Base-by-base conservation (phyloP, 2,888 invertebrate genomes). In the Pseudanteris insignis region DNA sequence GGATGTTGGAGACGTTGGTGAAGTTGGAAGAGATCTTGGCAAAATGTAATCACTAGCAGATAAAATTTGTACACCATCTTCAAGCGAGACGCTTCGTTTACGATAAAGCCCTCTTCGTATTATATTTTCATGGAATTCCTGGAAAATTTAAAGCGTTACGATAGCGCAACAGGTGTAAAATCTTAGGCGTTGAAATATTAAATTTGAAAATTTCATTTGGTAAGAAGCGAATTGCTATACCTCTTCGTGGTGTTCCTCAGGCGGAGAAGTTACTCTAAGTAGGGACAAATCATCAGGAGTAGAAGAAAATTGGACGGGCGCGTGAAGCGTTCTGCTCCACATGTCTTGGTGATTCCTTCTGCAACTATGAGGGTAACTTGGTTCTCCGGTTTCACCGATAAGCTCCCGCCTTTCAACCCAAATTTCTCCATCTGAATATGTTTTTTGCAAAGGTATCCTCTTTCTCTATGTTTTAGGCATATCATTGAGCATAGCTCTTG, bases 121-220 rank as follows among this genome's bases (percentile, higher is more conserved):
- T 73, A 89, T 84, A 80, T 89, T 89, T 82, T 91, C 91, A 80
- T 91, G 91, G 80, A 90, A 91, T 78, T 90, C 90, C 83, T 90
- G 40, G 14, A 65, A 55, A 24, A 29, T 61, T 21, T 14, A n/a
- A n/a, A n/a, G n/a, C n/a, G n/a, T n/a, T n/a, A 21, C 7, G 7
- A 21, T 7, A 21, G 21, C 3, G 4, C 21, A 21, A 21, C 21
- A 21, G 21, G 21, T 21, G 3, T 21, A 21, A 21, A 7, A 7
- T 21, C 3, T n/a, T n/a, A n/a, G n/a, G n/a, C n/a, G n/a, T n/a
- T n/a, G n/a, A n/a, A n/a, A n/a, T n/a, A n/a, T n/a, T 21, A 21
- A 21, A 5, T 7, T 21, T 21, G 21, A 3, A 21, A 21, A 36
- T 34, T 25, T 21, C n/a, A n/a, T n/a, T n/a, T n/a, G n/a, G n/a